Evolutionary conservation across 1,140 invertebrate species (phyloP), one percentile per base, ranked within the genome.

Genomic region (Aphaenogaster floridana): DNA sequence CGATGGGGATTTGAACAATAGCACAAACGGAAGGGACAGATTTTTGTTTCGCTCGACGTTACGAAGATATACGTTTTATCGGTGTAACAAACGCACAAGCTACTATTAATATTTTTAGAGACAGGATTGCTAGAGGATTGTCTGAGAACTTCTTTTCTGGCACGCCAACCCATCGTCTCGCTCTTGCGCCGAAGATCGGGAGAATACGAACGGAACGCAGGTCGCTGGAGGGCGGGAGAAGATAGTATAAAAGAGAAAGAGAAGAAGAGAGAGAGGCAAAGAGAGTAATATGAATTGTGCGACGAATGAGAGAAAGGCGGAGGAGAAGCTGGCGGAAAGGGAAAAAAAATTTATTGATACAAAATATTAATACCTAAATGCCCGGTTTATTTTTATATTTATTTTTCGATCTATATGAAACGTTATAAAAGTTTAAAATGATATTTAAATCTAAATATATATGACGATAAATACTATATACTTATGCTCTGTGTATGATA

Each of bases 341-440:
- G 88, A 84, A 90, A 91, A 89, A 64, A 93, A 95, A 93, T 92
- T 95, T 95, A 95, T 94, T 93, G 92, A 95, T 95, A 95, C 94
- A 95, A 95, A 95, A 95, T 95, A 95, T 95, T 95, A 95, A 95
- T 95, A 95, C 94, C 94, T 95, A 95, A 95, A 95, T 95, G 93
- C 95, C 95, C 95, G 94, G 95, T 95, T 95, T 95, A 95, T 95
- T 95, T 95, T 95, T 95, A 95, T 95, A 95, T 95, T 95, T 95
- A 95, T 95, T 95, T 95, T 95, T 95, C 95, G 94, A 95, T 95
- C 94, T 95, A 95, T 95, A 95, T 95, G 94, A 95, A 95, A 95
- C 95, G 94, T 95, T 95, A 95, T 94, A 95, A 95, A 95, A 95
- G 95, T 95, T 95, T 95, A 95, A 95, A 95, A 94, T 95, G 95